Conservation (phyloP, 2,797 vertebrate genomes). For the Xerus rutilus region DNA sequence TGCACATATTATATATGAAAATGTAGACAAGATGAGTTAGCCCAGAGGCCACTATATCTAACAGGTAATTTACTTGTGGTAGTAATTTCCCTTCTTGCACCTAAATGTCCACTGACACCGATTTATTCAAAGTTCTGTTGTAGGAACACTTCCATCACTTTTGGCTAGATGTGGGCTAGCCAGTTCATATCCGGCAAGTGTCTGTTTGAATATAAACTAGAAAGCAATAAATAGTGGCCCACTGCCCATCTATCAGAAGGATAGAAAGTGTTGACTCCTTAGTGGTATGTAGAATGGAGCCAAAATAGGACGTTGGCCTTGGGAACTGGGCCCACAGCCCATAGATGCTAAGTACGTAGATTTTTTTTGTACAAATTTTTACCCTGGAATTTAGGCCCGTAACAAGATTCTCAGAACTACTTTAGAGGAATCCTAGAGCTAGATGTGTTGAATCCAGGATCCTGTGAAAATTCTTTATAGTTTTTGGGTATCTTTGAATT, state of each 20-base stretch:
- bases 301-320: neutral
- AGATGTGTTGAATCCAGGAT: neutral
- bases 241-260: neutral
- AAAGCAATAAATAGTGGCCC: conserved; percentile 19
- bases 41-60: neutral
- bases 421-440: neutral
- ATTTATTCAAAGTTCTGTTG: neutral
- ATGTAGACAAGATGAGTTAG: conserved; percentile 30
- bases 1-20: conserved; percentile 31
- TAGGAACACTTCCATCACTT: conserved; percentile 33
- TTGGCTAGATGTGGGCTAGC: neutral
- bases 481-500: neutral
- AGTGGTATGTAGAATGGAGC: neutral
- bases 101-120: conserved; percentile 3
- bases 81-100: neutral
- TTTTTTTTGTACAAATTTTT: conserved; percentile 36
- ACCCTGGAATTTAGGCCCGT: neutral
- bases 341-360: neutral
- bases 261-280: neutral
- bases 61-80: neutral
- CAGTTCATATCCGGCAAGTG: neutral
- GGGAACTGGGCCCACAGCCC: neutral
- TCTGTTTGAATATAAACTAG: conserved; percentile 19
- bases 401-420: neutral
- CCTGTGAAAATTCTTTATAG: neutral